These are phyloP conservation scores for Nesospiza acunhae DNA, from an alignment of 2,113 vertebrate species.

Conservation along the genomic window DNA sequence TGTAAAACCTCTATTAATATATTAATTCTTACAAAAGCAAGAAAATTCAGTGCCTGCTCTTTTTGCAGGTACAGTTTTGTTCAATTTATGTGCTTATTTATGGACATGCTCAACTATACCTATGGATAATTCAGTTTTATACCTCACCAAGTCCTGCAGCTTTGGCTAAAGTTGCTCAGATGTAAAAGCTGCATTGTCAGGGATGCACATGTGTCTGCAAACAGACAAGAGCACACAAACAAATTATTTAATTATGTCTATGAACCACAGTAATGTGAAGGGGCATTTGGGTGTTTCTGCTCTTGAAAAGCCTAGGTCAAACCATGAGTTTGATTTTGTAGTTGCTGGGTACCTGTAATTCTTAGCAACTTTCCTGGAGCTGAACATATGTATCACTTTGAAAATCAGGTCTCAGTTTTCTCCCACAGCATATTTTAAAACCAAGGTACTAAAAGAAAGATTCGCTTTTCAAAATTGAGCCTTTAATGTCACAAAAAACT, in stretches of 20 bases:
- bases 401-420: not conserved
- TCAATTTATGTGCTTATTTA: conserved; percentile 5
- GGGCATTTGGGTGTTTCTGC: not conserved
- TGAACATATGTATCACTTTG: not conserved
- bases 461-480: not conserved
- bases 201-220: not conserved
- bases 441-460: not conserved
- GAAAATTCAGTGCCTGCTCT: not conserved
- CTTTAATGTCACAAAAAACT: not conserved
- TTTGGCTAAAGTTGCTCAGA: not conserved
- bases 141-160: conserved; percentile 1
- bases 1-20: conserved; percentile 5
- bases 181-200: not conserved
- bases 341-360: not conserved
- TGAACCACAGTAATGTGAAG: not conserved
- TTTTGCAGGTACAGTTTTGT: conserved; percentile 8
- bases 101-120: not conserved
- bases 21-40: conserved; percentile 30
- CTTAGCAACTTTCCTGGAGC: not conserved
- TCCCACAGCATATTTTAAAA: not conserved
- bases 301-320: not conserved
- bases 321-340: not conserved
- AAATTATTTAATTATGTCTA: not conserved
- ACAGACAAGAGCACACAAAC: not conserved
- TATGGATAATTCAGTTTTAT: not conserved